Evolutionary conservation across 2,888 invertebrate genomes (phyloP).

Genomic region (Melinaea menophilus): DNA sequence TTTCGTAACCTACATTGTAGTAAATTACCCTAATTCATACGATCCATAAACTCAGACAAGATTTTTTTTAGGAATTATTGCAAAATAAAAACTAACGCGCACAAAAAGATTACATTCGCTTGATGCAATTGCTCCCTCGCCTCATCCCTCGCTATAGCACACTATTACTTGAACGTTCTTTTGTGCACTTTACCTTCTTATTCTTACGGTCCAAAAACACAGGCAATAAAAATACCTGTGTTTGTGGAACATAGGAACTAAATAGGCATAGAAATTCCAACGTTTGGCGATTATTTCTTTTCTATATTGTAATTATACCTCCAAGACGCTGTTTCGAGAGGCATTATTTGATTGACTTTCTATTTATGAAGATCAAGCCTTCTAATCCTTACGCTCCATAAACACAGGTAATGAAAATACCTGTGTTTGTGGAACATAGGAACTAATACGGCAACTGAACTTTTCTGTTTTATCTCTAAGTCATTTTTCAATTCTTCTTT

Average conservation of each 20-base stretch:
- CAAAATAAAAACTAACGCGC: background rate
- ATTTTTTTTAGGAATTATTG: background rate
- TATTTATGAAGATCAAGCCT: background rate
- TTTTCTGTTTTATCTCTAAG: too few species aligned
- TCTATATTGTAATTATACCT: too few species aligned
- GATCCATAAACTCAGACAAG: background rate
- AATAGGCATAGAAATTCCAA: too few species aligned
- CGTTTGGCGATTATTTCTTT: too few species aligned
- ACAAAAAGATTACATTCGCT: too few species aligned
- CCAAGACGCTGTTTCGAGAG: too few species aligned
- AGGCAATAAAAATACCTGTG: too few species aligned
- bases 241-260: too few species aligned
- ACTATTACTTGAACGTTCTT: background rate
- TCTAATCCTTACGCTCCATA: slow-evolving; percentile 4
- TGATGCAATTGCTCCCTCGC: too few species aligned
- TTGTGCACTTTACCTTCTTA: background rate
- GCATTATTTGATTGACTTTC: too few species aligned
- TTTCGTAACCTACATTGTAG: background rate
- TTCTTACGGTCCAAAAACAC: slow-evolving; percentile 1
- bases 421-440: slow-evolving; percentile 1
- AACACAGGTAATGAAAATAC: slow-evolving; percentile 1
- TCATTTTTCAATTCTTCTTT: background rate
- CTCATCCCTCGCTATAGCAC: background rate
- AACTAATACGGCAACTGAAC: background rate
- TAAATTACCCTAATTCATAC: background rate